A percentile compares a stretch with the other conserved stretches of the same genome.
Evolutionary conservation across 2,113 vertebrate species (phyloP).

Genomic region (Gracilinanus agilis): DNA sequence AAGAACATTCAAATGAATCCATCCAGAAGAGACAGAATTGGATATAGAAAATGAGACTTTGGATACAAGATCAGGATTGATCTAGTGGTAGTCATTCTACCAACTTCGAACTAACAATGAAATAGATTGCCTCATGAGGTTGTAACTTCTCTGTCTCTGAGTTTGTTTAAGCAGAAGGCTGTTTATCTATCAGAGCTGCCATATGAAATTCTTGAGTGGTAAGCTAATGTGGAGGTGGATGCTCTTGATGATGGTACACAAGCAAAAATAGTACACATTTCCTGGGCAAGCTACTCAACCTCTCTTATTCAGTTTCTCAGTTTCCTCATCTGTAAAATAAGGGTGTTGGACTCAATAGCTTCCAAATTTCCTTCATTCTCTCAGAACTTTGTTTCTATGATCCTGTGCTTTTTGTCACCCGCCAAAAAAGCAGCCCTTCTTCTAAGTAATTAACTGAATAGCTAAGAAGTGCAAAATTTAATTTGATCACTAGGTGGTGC

Average conservation of each 20-base stretch:
- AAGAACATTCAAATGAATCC: neutral
- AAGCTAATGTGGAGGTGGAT: neutral
- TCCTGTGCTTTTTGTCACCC: neutral
- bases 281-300: neutral
- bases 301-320: neutral
- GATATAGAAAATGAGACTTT: neutral
- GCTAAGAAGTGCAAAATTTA: too few relatives aligned
- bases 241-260: neutral
- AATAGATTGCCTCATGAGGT: neutral
- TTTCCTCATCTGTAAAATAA: neutral
- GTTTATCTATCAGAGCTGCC: neutral
- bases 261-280: neutral
- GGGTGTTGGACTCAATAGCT: neutral
- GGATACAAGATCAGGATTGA: neutral
- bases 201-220: neutral
- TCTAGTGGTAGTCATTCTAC: neutral
- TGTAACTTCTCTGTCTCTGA: neutral
- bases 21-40: neutral
- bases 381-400: neutral
- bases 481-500: too few relatives aligned
- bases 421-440: too few relatives aligned
- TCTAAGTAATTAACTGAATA: too few relatives aligned
- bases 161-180: neutral
- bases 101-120: neutral
- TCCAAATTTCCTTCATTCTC: neutral